A percentile compares a stretch with the other conserved stretches of the same genome.
phyloP scores from a whole-genome alignment of 2,888 invertebrate species.

The Tachystola acroxantha region DNA sequence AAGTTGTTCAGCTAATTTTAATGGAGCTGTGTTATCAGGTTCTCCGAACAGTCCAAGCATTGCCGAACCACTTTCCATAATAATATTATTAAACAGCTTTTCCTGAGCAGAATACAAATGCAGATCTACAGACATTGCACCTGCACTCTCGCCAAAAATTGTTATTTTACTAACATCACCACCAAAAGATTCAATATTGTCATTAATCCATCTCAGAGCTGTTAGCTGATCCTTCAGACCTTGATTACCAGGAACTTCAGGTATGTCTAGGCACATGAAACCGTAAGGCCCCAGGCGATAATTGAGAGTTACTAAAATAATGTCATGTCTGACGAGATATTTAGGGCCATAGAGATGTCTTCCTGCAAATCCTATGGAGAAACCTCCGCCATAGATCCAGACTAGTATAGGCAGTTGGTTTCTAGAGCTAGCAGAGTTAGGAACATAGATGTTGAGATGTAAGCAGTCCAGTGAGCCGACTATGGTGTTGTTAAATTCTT shows the following conservation, averaged over 20 bases:
- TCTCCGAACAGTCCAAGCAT: slow-evolving; percentile 24
- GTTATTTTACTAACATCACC: slow-evolving; percentile 44
- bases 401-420: slow-evolving; percentile 43
- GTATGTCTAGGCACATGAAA: slow-evolving; percentile 47
- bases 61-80: slow-evolving; percentile 40
- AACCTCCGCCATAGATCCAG: slow-evolving; percentile 43
- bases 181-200: slow-evolving; percentile 45
- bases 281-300: slow-evolving; percentile 49
- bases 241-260: slow-evolving; percentile 44
- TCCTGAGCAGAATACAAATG: slow-evolving; percentile 37
- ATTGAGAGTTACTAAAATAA: slow-evolving; percentile 42
- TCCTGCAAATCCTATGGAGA: slow-evolving; percentile 24
- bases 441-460: slow-evolving; percentile 40
- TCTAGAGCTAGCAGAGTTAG: slow-evolving; percentile 23
- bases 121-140: slow-evolving; percentile 38
- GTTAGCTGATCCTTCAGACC: slow-evolving; percentile 48
- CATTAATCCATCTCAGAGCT: slow-evolving; percentile 44
- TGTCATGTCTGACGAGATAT: slow-evolving; percentile 38
- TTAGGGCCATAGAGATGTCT: slow-evolving; percentile 31
- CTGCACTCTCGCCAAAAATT: slow-evolving; percentile 41
- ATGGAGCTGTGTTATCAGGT: slow-evolving; percentile 27
- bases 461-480: slow-evolving; percentile 38
- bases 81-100: slow-evolving; percentile 33
- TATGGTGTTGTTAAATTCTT: slow-evolving; percentile 19
- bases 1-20: slow-evolving; percentile 32